These are phyloP conservation scores for Drepana arcuata DNA, from an alignment of 1,140 invertebrate genomes.

Conservation along the genomic window DNA sequence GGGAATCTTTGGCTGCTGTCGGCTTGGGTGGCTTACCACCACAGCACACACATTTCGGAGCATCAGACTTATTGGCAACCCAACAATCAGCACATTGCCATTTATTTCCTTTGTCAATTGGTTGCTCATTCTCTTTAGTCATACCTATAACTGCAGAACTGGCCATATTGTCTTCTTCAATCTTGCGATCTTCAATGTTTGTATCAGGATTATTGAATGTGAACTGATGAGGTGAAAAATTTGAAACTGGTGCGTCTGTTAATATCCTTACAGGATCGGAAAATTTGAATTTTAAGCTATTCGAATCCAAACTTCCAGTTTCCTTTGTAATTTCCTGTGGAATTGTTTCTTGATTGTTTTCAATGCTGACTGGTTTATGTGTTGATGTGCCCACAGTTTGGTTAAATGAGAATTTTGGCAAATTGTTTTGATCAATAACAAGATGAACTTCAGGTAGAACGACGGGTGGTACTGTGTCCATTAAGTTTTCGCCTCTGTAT, in stretches of 20 bases:
- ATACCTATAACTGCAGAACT: slow-evolving; percentile 15
- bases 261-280: slow-evolving; percentile 30
- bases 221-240: slow-evolving; percentile 19
- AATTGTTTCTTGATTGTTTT: too few species aligned
- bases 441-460: slow-evolving; percentile 75
- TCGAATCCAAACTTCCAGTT: too few species aligned
- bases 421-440: slow-evolving; percentile 72
- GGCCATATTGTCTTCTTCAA: slow-evolving; percentile 11
- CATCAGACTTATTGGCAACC: too few species aligned
- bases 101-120: too few species aligned
- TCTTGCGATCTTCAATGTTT: slow-evolving; percentile 13
- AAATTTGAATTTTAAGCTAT: slow-evolving; percentile 26
- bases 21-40: too few species aligned
- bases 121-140: slow-evolving; percentile 13
- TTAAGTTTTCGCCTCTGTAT: slow-evolving; percentile 34
- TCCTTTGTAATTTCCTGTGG: too few species aligned
- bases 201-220: slow-evolving; percentile 28
- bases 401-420: slow-evolving; percentile 38
- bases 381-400: slow-evolving; percentile 6
- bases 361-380: slow-evolving; percentile 8
- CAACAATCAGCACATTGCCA: too few species aligned
- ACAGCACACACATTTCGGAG: too few species aligned
- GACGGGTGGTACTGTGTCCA: slow-evolving; percentile 59
- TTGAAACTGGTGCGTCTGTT: slow-evolving; percentile 10
- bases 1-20: too few species aligned